Evolutionary conservation across 1,140 invertebrate species (phyloP), one percentile per base, ranked within the genome.

Genomic region (Drosophila nigromelanica): DNA sequence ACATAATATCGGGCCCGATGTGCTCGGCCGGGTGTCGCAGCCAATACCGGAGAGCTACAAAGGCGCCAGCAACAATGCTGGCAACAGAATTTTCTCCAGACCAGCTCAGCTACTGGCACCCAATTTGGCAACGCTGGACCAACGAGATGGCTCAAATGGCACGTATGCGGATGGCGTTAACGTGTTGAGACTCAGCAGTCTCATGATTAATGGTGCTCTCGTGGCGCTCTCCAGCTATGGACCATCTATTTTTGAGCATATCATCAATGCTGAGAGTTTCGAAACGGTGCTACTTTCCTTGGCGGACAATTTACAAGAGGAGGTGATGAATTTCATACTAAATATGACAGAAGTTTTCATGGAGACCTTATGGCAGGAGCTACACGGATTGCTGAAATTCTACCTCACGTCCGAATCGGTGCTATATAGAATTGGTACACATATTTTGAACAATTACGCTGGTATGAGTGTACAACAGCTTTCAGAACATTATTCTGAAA

Each of bases 351-450:
- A 50, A 4, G 33, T 12, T 0, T 89, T 89, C 12, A 74, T 89
- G 55, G 30, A 70, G 4, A 33, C 11, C 5, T 27, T 80, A 11
- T 48, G 82, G 48, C 51, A 82, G 0, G 43, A 77, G 0, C 27
- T 87, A 2, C 62, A 72, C n/a, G 11, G 18, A 7, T 30, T 54
- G 39, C 43, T 87, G 1, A 54, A 60, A 18, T 72, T 89, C 21
- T 83, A 42, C n/a, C 77, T 89, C 7, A 8, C 79, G 3, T 54
- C 79, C 3, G 83, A 89, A 60, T 71, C 76, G 21, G 73, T 89
- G 11, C 54, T 89, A 0, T 80, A 45, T 33, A 47, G 45, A 4
- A 72, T 89, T 21, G 14, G 78, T 21, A 4, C 12, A 18, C 18
- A 43, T 0, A 47, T 89, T 11, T 10, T 80, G 24, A n/a, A 21